Evolutionary conservation across 2,113 vertebrate species (phyloP).

Genomic region (Aythya baeri): DNA sequence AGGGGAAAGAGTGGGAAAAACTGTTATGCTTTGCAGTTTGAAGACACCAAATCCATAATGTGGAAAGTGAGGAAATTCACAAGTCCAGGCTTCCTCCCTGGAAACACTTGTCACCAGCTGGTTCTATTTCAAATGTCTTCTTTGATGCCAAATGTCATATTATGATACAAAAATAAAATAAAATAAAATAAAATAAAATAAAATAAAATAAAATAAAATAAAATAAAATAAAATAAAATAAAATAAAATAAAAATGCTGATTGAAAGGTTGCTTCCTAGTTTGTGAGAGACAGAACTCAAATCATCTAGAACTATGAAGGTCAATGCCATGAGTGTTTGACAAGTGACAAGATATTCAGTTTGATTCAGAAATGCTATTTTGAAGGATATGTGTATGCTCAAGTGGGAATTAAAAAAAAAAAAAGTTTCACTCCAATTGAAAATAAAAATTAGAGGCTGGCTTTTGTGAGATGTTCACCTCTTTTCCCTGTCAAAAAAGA

Average conservation of each 20-base stretch:
- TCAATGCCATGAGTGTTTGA: neutral
- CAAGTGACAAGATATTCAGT: neutral
- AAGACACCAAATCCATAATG: neutral
- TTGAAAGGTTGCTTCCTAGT: conserved; percentile 4
- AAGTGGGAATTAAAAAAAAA: neutral
- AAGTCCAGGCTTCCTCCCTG: neutral
- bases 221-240: too few species aligned
- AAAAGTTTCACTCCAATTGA: neutral
- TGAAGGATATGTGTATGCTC: neutral
- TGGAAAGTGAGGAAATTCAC: conserved; percentile 23
- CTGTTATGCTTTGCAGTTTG: neutral
- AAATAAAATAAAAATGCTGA: neutral
- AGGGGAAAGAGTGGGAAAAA: neutral
- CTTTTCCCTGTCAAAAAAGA: neutral
- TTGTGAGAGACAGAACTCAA: neutral
- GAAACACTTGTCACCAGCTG: conserved; percentile 19
- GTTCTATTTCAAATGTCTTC: conserved; percentile 4
- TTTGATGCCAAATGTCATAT: neutral
- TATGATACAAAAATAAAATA: neutral
- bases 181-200: too few species aligned
- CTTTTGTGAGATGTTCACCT: neutral
- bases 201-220: too few species aligned
- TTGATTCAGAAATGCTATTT: neutral
- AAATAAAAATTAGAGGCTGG: neutral
- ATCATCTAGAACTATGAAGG: neutral